Percentiles rank a stretch among this genome's conserved stretches.
These are phyloP conservation scores for Sipunculus nudus DNA, from an alignment of 2,888 invertebrate genomes.

Conservation along the genomic window DNA sequence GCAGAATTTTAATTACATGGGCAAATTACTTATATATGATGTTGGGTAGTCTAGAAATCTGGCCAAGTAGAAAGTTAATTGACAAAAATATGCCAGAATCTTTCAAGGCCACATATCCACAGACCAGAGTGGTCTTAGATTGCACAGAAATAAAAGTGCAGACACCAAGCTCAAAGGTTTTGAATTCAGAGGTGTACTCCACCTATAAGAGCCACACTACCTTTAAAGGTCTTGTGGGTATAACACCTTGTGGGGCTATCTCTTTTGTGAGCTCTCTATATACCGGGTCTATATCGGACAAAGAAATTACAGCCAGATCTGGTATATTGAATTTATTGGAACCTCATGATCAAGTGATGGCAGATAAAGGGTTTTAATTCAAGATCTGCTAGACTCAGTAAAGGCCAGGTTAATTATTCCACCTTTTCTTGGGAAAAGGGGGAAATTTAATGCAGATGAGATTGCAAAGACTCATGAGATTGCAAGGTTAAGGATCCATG, in stretches of 20 bases:
- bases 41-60: background rate
- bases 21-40: conserved; percentile 1
- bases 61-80: background rate
- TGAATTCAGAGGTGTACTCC: conserved; percentile 29
- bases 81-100: background rate
- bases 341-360: conserved; percentile 14
- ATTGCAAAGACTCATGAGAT: background rate
- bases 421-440: background rate
- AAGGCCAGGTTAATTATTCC: conserved; percentile 24
- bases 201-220: conserved; percentile 31
- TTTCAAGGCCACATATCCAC: background rate
- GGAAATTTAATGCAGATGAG: background rate
- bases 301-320: conserved; percentile 11
- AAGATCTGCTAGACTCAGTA: too few relatives aligned
- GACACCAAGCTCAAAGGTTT: conserved; percentile 18
- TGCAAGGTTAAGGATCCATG: background rate
- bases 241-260: conserved; percentile 23
- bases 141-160: conserved; percentile 35
- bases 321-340: conserved; percentile 27
- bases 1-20: conserved; percentile 1
- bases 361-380: conserved; percentile 6
- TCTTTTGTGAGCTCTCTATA: conserved; percentile 28
- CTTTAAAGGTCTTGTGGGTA: conserved; percentile 23
- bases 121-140: conserved; percentile 24
- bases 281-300: conserved; percentile 27